Conservation (phyloP, 2,797 vertebrate genomes). For the Coilia nasus region DNA sequence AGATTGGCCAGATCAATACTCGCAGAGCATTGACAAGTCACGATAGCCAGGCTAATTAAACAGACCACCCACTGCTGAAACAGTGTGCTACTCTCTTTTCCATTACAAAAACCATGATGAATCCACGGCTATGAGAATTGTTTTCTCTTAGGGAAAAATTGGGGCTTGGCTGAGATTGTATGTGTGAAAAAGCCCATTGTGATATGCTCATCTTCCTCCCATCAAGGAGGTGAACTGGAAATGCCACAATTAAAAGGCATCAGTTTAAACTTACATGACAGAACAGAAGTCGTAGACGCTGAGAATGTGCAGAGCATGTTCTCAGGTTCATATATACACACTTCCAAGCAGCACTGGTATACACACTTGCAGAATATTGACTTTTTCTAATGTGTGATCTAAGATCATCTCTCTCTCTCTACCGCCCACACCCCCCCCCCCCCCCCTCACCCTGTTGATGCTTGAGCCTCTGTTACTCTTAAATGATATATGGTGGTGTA, state of each 20-base stretch:
- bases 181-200: neutral
- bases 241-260: neutral
- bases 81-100: neutral
- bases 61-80: neutral
- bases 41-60: too few species aligned
- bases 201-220: slow-evolving; percentile 1
- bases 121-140: neutral
- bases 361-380: neutral
- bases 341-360: neutral
- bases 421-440: neutral
- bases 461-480: too few species aligned
- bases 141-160: neutral
- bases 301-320: neutral
- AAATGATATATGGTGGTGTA: too few species aligned
- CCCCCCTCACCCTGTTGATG: too few species aligned
- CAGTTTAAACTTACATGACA: neutral
- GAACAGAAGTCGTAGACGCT: neutral
- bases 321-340: neutral
- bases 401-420: neutral
- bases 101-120: neutral
- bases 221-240: neutral
- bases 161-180: neutral
- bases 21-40: too few species aligned
- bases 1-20: too few species aligned
- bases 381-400: neutral